Conservation (phyloP, 2,888 invertebrate genomes). For the Tanytarsus gracilentus region DNA sequence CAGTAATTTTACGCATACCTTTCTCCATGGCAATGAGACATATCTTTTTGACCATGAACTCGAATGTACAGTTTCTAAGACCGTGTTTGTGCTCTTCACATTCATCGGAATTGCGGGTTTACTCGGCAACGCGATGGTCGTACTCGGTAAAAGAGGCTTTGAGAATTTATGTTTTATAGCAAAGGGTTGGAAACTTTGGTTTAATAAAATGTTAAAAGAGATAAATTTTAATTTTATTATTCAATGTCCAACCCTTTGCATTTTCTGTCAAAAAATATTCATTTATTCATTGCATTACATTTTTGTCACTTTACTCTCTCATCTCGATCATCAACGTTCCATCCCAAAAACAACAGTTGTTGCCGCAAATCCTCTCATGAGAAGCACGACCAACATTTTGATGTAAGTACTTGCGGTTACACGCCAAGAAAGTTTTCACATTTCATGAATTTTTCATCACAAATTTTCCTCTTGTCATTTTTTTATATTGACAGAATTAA, state of each 20-base stretch:
- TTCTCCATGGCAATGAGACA: constrained; percentile 9
- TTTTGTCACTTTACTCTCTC: too few relatives aligned
- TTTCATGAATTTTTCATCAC: background rate
- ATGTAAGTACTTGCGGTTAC: constrained; percentile 43
- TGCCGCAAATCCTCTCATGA: constrained; percentile 77
- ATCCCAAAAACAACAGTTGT: constrained; percentile 49
- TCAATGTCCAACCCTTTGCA: too few relatives aligned
- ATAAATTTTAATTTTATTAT: background rate
- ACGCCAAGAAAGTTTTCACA: background rate
- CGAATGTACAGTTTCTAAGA: constrained; percentile 58
- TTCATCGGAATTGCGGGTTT: constrained; percentile 80
- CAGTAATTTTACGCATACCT: constrained; percentile 14
- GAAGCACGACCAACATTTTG: constrained; percentile 83
- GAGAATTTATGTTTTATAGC: constrained; percentile 33
- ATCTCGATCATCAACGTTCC: too few relatives aligned
- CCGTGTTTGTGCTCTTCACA: constrained; percentile 75
- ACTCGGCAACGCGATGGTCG: constrained; percentile 80
- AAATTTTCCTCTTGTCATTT: too few relatives aligned
- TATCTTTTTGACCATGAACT: constrained; percentile 33
- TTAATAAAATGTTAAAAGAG: background rate
- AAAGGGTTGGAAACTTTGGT: background rate
- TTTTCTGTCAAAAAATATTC: too few relatives aligned
- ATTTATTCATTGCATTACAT: too few relatives aligned
- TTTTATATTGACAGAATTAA: constrained; percentile 49
- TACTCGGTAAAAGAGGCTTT: too few relatives aligned